Evolutionary conservation across 2,113 vertebrate genomes (phyloP).

Genomic region (Saguinus imperator): DNA sequence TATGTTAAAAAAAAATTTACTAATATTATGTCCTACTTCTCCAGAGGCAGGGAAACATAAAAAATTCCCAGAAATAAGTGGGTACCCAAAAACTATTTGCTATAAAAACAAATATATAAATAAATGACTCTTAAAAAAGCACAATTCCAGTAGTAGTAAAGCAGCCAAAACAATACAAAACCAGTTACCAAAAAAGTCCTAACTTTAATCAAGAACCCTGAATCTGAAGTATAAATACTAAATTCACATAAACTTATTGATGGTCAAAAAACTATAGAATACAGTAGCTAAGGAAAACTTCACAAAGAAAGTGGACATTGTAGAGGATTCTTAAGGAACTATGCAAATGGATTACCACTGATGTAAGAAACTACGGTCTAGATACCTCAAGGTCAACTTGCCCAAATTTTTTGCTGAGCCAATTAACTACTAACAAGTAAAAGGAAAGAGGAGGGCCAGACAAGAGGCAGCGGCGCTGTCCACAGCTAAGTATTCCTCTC

Average conservation of each 20-base stretch:
- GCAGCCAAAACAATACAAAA: not conserved
- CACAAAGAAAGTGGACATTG: not conserved
- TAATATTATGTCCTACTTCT: not conserved
- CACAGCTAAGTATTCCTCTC: not conserved
- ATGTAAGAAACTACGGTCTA: not conserved
- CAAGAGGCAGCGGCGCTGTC: not conserved
- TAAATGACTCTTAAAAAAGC: not conserved
- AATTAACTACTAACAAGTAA: not conserved
- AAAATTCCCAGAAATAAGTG: not conserved
- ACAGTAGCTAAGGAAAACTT: not conserved
- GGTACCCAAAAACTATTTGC: not conserved
- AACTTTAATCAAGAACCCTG: not conserved
- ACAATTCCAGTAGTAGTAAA: not conserved
- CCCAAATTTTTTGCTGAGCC: not conserved
- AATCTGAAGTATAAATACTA: not conserved
- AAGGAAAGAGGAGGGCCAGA: not conserved
- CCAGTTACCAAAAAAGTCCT: not conserved
- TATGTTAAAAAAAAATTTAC: conserved; percentile 24
- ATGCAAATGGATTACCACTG: not conserved
- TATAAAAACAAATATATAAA: not conserved
- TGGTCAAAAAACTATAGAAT: not conserved
- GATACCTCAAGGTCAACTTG: not conserved
- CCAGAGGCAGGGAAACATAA: not conserved
- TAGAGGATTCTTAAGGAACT: not conserved
- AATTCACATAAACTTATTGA: not conserved